Percentiles rank a stretch among this genome's conserved stretches.
phyloP scores from a whole-genome alignment of 2,113 vertebrate genomes.

The Glaucidium brasilianum region DNA sequence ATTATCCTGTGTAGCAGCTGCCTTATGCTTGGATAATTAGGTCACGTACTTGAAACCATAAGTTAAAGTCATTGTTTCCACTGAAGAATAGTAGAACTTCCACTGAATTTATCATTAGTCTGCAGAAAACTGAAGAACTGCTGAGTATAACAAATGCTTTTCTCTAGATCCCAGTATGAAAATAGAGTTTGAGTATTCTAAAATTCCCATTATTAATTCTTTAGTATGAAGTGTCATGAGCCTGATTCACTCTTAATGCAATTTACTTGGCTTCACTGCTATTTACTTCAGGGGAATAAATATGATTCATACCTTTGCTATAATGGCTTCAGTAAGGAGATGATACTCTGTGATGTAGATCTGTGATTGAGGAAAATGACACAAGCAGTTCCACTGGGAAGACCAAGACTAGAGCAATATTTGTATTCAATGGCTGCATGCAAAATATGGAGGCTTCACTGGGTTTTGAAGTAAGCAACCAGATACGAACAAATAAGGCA shows the following conservation, averaged over 20 bases:
- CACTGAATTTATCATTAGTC: background rate
- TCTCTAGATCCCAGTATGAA: background rate
- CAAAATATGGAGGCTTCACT: background rate
- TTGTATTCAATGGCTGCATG: background rate
- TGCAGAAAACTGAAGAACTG: background rate
- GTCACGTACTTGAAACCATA: background rate
- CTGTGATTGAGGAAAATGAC: background rate
- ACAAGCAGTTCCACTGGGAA: background rate
- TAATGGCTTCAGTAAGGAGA: background rate
- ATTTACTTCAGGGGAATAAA: background rate
- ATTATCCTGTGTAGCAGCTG: background rate
- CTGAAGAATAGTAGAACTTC: background rate
- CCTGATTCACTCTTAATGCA: background rate
- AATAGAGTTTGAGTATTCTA: background rate
- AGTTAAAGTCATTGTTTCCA: background rate
- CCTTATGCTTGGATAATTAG: background rate
- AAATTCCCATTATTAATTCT: background rate
- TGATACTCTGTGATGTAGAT: background rate
- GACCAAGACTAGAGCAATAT: background rate
- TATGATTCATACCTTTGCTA: background rate
- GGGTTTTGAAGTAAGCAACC: background rate
- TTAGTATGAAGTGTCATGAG: background rate
- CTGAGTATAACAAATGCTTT: background rate
- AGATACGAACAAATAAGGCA: background rate
- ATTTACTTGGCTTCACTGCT: background rate